Conservation (phyloP, 92 coral and sea anemone species). For the Epizoanthus illoricatus region DNA sequence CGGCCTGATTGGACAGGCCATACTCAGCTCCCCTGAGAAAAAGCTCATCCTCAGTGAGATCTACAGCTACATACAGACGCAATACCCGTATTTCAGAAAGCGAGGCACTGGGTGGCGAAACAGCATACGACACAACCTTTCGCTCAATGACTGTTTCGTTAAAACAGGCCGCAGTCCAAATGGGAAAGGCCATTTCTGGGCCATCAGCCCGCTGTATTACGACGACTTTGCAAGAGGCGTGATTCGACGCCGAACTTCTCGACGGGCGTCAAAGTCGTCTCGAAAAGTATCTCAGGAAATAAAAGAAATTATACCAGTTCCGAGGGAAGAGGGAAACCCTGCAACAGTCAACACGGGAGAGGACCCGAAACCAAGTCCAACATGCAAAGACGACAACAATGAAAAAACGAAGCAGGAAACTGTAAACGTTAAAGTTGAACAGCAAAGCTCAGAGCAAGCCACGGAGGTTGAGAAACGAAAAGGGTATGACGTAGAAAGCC, state of each 20-base stretch:
- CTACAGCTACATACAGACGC: constrained; percentile 77
- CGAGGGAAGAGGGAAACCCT: not conserved
- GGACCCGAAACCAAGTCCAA: not conserved
- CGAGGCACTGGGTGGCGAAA: constrained; percentile 91
- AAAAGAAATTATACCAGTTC: constrained; percentile 36
- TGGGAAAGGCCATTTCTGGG: constrained; percentile 94
- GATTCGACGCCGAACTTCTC: constrained; percentile 63
- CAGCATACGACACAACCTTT: constrained; percentile 84
- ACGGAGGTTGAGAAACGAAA: constrained; percentile 10
- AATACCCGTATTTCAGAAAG: constrained; percentile 85
- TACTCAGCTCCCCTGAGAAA: constrained; percentile 80
- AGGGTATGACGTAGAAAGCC: constrained; percentile 34
- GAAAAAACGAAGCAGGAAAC: not conserved
- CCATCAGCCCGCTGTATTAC: constrained; percentile 73
- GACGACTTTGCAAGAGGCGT: constrained; percentile 88
- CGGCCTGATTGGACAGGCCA: constrained; percentile 85
- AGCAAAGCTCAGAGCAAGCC: constrained; percentile 1
- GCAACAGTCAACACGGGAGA: not conserved
- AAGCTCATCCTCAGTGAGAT: constrained; percentile 86
- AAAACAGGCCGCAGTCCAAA: constrained; percentile 91
- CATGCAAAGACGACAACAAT: not conserved
- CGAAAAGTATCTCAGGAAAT: constrained; percentile 39
- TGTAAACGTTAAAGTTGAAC: constrained; percentile 17
- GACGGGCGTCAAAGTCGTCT: constrained; percentile 35
- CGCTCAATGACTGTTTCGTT: constrained; percentile 84